phyloP scores from a whole-genome alignment of 2,113 vertebrate species.

The Probosciger aterrimus region DNA sequence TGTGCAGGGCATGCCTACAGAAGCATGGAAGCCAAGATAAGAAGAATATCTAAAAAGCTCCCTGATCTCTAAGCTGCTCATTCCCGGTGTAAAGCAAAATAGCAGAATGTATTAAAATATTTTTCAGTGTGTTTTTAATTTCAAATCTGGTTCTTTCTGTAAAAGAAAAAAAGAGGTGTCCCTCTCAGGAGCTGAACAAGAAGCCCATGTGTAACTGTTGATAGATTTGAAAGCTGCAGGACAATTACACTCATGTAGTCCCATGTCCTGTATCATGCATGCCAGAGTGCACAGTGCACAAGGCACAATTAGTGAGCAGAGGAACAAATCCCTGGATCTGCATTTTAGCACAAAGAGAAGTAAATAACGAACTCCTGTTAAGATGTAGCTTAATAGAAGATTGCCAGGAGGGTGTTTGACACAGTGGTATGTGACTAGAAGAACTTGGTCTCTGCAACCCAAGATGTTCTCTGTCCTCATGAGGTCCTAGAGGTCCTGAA shows the following conservation, averaged over 20 bases:
- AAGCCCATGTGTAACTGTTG: neutral
- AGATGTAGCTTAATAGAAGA: neutral
- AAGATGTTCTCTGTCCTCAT: neutral
- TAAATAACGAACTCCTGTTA: neutral
- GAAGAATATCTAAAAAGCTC: neutral
- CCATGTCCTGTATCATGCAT: neutral
- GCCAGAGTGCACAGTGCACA: neutral
- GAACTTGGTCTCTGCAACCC: neutral
- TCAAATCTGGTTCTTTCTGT: neutral
- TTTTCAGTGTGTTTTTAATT: slow-evolving; percentile 1
- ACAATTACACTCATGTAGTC: neutral
- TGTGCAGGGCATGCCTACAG: neutral
- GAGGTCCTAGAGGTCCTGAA: neutral
- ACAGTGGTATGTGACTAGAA: neutral
- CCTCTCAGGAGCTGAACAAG: neutral
- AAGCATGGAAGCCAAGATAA: neutral
- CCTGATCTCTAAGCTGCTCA: neutral
- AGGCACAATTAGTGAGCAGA: neutral
- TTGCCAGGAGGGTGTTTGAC: neutral
- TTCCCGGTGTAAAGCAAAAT: neutral
- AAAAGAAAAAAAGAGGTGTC: neutral
- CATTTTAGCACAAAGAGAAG: neutral
- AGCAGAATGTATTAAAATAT: neutral
- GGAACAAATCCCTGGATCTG: neutral
- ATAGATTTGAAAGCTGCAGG: neutral